phyloP scores from a whole-genome alignment of 2,888 invertebrate species.

The Scaptomyza flava region DNA sequence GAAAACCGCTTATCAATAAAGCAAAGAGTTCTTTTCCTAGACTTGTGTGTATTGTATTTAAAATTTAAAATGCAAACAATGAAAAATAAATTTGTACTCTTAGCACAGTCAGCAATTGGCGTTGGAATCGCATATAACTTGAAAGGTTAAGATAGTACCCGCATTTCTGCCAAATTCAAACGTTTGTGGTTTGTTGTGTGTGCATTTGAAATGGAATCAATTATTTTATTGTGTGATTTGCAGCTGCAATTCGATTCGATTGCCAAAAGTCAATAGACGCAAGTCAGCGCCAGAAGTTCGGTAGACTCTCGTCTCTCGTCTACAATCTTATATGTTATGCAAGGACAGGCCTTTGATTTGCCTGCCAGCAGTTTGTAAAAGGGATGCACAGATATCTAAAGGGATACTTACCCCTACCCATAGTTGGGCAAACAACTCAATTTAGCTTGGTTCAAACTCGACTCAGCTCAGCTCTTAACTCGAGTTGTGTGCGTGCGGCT shows the following conservation, averaged over 20 bases:
- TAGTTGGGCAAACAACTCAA: constrained; percentile 71
- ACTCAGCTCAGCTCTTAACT: constrained; percentile 16
- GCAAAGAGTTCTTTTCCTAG: constrained; percentile 27
- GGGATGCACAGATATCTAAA: not conserved
- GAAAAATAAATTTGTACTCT: constrained; percentile 74
- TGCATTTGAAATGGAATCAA: constrained; percentile 79
- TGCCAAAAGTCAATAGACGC: constrained; percentile 71
- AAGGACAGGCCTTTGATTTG: constrained; percentile 66
- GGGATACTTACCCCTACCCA: constrained; percentile 47
- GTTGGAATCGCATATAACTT: constrained; percentile 6
- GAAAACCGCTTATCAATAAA: constrained; percentile 52
- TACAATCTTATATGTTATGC: constrained; percentile 69
- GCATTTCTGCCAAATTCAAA: constrained; percentile 60
- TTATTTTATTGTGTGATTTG: constrained; percentile 80
- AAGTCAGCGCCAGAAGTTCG: constrained; percentile 40
- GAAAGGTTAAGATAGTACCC: constrained; percentile 43
- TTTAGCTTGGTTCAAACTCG: constrained; percentile 2
- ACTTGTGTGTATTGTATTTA: constrained; percentile 60
- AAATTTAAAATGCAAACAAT: constrained; percentile 77
- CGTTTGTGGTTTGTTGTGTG: constrained; percentile 41
- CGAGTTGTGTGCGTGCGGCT: constrained; percentile 53
- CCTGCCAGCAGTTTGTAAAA: constrained; percentile 19
- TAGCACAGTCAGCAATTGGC: constrained; percentile 64
- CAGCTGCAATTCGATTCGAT: constrained; percentile 71
- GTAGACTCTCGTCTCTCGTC: constrained; percentile 30